Conservation (phyloP, 2,797 vertebrate species). For the Rhinogobio ventralis region DNA sequence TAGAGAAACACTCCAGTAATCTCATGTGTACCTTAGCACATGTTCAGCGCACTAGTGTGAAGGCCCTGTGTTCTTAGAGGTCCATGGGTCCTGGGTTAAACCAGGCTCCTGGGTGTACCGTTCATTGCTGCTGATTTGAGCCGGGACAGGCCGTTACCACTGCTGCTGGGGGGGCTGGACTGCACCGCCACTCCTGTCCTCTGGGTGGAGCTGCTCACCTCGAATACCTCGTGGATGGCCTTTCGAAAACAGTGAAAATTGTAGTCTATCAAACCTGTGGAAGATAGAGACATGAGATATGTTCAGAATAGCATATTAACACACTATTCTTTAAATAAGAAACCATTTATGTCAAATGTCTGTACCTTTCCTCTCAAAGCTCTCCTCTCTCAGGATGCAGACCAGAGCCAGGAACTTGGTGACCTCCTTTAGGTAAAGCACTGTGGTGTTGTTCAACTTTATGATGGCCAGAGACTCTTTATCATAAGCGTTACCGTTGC, state of each 20-base stretch:
- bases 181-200: slow-evolving; percentile 79
- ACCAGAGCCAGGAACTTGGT: slow-evolving; percentile 98
- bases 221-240: slow-evolving; percentile 98
- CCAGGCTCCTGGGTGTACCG: slow-evolving; percentile 87
- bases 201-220: slow-evolving; percentile 91
- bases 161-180: slow-evolving; percentile 71
- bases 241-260: slow-evolving; percentile 99
- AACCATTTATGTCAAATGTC: too few relatives aligned
- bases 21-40: slow-evolving; percentile 17
- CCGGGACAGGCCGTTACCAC: slow-evolving; percentile 30
- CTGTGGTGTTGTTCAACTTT: slow-evolving; percentile 99
- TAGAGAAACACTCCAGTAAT: slow-evolving; percentile 32
- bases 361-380: slow-evolving; percentile 98
- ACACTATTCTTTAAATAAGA: background rate
- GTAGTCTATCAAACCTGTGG: slow-evolving; percentile 97
- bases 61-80: slow-evolving; percentile 16
- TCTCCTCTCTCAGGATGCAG: slow-evolving; percentile 98
- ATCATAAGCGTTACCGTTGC: slow-evolving; percentile 96
- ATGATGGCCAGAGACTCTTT: slow-evolving; percentile 99
- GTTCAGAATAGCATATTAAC: background rate
- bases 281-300: background rate
- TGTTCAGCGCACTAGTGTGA: slow-evolving; percentile 9
- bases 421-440: slow-evolving; percentile 99
- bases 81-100: slow-evolving; percentile 70
- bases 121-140: slow-evolving; percentile 92